Evolutionary conservation across 2,888 invertebrate genomes (phyloP).

Genomic region (Holacanthella duospinosa): DNA sequence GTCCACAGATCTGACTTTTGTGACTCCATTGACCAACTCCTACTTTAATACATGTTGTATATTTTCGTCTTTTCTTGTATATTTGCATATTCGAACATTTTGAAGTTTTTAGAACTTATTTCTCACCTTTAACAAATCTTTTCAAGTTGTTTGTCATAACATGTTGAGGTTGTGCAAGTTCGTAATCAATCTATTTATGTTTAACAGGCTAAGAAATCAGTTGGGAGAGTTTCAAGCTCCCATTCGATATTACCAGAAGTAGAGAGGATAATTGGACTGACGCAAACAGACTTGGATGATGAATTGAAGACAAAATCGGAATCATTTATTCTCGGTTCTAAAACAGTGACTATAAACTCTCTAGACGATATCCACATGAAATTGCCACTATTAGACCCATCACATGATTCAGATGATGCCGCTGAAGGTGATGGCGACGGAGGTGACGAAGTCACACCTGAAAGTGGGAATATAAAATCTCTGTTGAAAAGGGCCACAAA

Average conservation of each 20-base stretch:
- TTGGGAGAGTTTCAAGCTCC: constrained; percentile 26
- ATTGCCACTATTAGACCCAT: constrained; percentile 12
- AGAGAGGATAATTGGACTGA: constrained; percentile 20
- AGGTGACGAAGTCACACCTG: constrained; percentile 12
- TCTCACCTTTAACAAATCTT: neutral
- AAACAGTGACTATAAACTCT: constrained; percentile 29
- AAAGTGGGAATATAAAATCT: constrained; percentile 9
- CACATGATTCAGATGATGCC: constrained; percentile 11
- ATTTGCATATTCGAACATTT: neutral
- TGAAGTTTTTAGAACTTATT: too few relatives aligned
- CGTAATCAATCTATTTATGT: neutral
- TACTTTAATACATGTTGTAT: too few relatives aligned
- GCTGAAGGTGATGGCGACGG: constrained; percentile 2
- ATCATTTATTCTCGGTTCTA: constrained; percentile 28
- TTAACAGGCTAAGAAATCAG: constrained; percentile 22
- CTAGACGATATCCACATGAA: constrained; percentile 24
- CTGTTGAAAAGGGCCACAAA: constrained; percentile 26
- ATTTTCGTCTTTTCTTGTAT: too few relatives aligned
- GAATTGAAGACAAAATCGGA: constrained; percentile 15
- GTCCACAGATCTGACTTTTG: too few relatives aligned
- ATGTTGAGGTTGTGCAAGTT: too few relatives aligned
- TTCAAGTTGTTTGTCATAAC: neutral
- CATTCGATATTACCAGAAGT: constrained; percentile 35
- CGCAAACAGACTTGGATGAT: constrained; percentile 7
- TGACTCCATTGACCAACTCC: too few relatives aligned